Base-by-base conservation (phyloP, 2,113 vertebrate species). In the Cryptotis parvus region DNA sequence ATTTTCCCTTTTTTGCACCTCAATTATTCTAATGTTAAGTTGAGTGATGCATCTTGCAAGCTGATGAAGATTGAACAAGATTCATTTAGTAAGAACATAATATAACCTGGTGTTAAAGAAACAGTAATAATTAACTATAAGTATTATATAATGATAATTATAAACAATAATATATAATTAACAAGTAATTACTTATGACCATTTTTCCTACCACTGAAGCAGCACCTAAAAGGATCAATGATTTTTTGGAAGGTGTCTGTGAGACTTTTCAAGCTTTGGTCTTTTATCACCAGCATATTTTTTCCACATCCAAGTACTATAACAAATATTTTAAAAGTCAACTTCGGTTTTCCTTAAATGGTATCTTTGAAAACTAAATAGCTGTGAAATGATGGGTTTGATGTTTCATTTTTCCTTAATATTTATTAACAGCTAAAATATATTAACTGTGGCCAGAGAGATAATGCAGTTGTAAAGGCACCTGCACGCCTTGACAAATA, bases 341-440 rank as follows among this genome's bases (percentile, higher is more conserved):
- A 84, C n/a, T 26, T 91, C n/a, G 43, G 16, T 84, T 85, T 73
- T 69, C 22, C 45, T 66, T 81, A 84, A 80, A 11, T 74, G 43
- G 45, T 3, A 43, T 39, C 81, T 41, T 91, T n/a, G 82, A 87
- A 92, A 84, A 41, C n/a, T n/a, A 84, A 63, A 69, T 9, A 94
- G 41, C 39, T 81, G 12, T 77, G 27, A 92, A 94, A 86, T 43
- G 49, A 10, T 31, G 16, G n/a, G 27, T 86, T n/a, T 93, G 37
- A 66, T 76, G 41, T 66, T 31, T 75, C 35, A 69, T 58, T 33
- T 75, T 73, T 79, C 87, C 41, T 37, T 84, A 75, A 55, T 52
- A 52, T 55, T 73, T 55, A 79, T 15, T 66, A 89, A 84, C 73
- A 52, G 84, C 84, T 87, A 87, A 91, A 92, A n/a, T n/a, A n/a